Base-by-base conservation (phyloP, 1,140 invertebrate species). In the Bombus sylvicola region DNA sequence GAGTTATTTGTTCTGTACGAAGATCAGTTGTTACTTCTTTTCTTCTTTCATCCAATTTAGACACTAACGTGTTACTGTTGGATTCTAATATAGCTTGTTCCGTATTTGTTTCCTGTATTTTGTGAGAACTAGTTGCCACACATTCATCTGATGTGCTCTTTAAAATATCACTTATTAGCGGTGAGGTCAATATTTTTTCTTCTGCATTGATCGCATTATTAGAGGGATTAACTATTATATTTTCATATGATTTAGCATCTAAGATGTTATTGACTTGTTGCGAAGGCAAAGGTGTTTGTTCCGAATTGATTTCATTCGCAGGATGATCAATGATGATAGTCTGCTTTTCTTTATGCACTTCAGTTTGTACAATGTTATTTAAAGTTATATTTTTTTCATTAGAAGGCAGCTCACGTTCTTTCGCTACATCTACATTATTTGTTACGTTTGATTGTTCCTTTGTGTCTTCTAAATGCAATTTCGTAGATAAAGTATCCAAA, bases 381-480 rank as follows among this genome's bases (percentile, higher is more conserved):
- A 37, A 82, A 59, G 68, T 74, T 28, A 34, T 3, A 59, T 53
- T 66, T 41, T 71, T 18, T 66, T 62, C 53, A 37, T 57, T 13
- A 9, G 41, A 8, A 37, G 31, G 28, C 12, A 31, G 0, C 6
- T 72, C 18, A 43, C 47, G 37, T n/a, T 71, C 28, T 43, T 81
- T 15, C 57, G 1, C 9, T 18, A 72, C 18, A 10, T 88, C 77
- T 43, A 18, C 1, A 66, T 47, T 41, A 3, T 57, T 59, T 82
- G 64, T 13, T 13, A n/a, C 22, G 59, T 82, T 31, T 53, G 25
- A 9, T 10, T 53, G 37, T 47, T 53, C 15, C 18, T 81, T 12
- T 31, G 1, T 41, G 15, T 62, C 69, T 81, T 76, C 71, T 57
- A 69, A 31, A 80, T 72, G 53, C 64, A 43, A 64, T 41, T 28